Percentiles rank a stretch among this genome's conserved stretches.
Evolutionary conservation across 2,113 vertebrate genomes (phyloP).

Genomic region (Charina bottae): DNA sequence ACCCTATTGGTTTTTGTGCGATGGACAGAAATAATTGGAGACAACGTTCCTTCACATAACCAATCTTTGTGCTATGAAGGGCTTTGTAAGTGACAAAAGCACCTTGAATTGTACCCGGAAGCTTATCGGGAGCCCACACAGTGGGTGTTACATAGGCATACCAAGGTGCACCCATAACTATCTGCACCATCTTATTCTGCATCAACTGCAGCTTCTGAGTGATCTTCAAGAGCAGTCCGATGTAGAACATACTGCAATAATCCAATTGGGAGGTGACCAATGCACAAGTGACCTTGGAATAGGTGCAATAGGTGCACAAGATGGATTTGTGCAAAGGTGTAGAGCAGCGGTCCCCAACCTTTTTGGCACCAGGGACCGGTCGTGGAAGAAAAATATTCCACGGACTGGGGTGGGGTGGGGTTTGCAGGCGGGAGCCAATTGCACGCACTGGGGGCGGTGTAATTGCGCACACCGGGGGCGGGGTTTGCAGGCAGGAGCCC

Average conservation of each 20-base stretch:
- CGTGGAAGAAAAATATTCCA: no score
- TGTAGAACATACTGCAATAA: neutral
- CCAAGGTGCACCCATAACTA: neutral
- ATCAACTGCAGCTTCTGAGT: neutral
- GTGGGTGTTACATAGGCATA: neutral
- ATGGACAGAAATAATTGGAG: neutral
- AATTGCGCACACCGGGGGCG: no score
- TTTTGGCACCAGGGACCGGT: no score
- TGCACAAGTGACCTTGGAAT: neutral
- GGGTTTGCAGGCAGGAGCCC: no score
- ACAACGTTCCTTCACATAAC: neutral
- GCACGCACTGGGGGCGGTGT: no score
- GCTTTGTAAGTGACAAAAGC: neutral
- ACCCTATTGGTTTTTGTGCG: neutral
- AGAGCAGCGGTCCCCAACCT: no score
- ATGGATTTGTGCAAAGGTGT: neutral
- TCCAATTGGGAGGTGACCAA: neutral
- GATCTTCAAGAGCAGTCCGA: neutral
- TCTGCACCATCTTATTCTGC: neutral
- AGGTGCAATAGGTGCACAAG: neutral
- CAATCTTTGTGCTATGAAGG: neutral
- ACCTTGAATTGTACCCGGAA: neutral
- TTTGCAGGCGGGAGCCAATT: no score
- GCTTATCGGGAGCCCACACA: neutral
- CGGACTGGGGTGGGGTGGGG: no score